phyloP scores from a whole-genome alignment of 2,888 invertebrate genomes.

The Oligia strigilis region DNA sequence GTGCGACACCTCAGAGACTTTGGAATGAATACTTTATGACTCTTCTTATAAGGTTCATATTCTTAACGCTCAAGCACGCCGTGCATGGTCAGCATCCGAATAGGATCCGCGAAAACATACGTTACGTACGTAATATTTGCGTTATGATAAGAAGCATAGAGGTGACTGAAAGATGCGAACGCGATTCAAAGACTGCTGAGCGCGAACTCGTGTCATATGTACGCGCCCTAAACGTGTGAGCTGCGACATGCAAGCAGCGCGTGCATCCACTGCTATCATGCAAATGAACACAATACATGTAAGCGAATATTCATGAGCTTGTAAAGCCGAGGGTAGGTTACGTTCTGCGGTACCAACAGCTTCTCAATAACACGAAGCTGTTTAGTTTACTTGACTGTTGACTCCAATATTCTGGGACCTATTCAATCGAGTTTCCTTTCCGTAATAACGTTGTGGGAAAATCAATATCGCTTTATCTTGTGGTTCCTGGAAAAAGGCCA shows the following conservation, averaged over 20 bases:
- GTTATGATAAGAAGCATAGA: neutral
- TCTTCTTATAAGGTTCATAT: neutral
- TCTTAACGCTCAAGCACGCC: neutral
- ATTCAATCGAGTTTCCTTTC: constrained; percentile 20
- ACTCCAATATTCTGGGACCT: constrained; percentile 12
- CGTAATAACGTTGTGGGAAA: neutral
- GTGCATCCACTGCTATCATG: constrained; percentile 79
- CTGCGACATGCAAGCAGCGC: constrained; percentile 67
- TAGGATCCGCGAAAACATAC: neutral
- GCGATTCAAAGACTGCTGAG: neutral
- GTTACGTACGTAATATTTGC: neutral
- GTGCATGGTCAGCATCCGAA: neutral
- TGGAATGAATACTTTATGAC: neutral
- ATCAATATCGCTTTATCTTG: neutral
- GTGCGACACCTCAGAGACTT: no score
- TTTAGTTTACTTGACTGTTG: constrained; percentile 50
- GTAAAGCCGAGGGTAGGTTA: constrained; percentile 72
- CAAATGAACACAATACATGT: constrained; percentile 82
- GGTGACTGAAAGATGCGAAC: neutral
- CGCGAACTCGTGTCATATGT: neutral
- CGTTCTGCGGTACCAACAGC: constrained; percentile 63
- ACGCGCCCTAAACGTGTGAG: constrained; percentile 49
- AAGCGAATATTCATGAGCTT: constrained; percentile 82
- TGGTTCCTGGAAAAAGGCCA: neutral
- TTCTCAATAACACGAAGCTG: constrained; percentile 61